phyloP scores from a whole-genome alignment of 2,113 vertebrate species.

The Spheniscus mendiculus region DNA sequence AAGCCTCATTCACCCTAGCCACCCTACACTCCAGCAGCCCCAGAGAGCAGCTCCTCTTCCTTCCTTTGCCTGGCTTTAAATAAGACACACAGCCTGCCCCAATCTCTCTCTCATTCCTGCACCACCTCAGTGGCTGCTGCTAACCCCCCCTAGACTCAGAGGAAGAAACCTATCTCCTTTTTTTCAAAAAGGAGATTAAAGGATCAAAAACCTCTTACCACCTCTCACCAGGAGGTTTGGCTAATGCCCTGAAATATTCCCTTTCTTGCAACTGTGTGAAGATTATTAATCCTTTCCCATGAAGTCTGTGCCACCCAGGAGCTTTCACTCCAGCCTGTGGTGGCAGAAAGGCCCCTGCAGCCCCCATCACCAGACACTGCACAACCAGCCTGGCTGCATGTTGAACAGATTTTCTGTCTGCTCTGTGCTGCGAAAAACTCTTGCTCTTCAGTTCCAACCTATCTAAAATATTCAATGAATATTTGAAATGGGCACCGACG shows the following conservation, averaged over 20 bases:
- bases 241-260: background rate
- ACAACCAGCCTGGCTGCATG: background rate
- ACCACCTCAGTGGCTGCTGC: background rate
- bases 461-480: conserved; percentile 2
- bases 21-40: background rate
- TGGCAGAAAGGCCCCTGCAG: background rate
- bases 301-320: background rate
- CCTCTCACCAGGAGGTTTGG: background rate
- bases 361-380: background rate
- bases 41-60: background rate
- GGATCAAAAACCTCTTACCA: background rate
- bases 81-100: background rate
- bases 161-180: background rate
- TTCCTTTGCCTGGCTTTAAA: background rate
- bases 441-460: background rate
- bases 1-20: background rate
- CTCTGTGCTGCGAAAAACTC: background rate
- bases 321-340: background rate
- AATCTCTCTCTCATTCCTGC: background rate
- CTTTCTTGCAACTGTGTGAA: background rate
- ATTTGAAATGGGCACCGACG: background rate
- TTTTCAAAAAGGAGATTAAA: background rate
- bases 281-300: background rate
- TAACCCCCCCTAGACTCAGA: background rate
- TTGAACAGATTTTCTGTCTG: background rate